Percentiles rank a stretch among this genome's conserved stretches.
phyloP scores from a whole-genome alignment of 2,888 invertebrate species.

The Agrochola macilenta region DNA sequence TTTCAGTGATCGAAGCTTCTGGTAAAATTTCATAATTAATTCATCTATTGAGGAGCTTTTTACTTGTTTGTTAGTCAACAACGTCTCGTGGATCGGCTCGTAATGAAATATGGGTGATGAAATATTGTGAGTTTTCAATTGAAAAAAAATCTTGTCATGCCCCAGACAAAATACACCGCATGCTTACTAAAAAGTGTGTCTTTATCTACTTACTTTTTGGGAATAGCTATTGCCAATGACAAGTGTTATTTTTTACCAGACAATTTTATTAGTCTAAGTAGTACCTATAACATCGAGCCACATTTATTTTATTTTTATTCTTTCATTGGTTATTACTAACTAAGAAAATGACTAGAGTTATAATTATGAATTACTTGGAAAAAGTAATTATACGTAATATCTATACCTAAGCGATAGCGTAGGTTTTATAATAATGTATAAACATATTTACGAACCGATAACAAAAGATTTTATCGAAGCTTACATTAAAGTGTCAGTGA shows the following conservation, averaged over 20 bases:
- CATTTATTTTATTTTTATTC: not conserved
- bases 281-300: not conserved
- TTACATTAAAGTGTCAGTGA: not conserved
- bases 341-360: not conserved
- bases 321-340: not conserved
- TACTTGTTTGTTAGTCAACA: constrained; percentile 40
- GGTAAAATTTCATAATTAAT: constrained; percentile 2
- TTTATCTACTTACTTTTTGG: not conserved
- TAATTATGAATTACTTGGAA: not conserved
- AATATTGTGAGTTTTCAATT: constrained; percentile 28
- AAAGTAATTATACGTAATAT: not conserved
- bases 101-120: constrained; percentile 33
- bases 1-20: too few species aligned
- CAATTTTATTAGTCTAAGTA: not conserved
- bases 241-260: not conserved
- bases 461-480: not conserved
- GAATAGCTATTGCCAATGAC: not conserved
- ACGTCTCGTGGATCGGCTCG: constrained; percentile 2
- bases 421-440: too few species aligned
- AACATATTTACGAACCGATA: not conserved
- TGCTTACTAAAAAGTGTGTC: not conserved
- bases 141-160: not conserved
- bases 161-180: not conserved
- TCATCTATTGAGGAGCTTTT: constrained; percentile 26
- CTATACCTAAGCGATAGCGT: not conserved